These are phyloP conservation scores for Pachycephus smyrnensis DNA, from an alignment of 2,888 invertebrate genomes.

Conservation along the genomic window DNA sequence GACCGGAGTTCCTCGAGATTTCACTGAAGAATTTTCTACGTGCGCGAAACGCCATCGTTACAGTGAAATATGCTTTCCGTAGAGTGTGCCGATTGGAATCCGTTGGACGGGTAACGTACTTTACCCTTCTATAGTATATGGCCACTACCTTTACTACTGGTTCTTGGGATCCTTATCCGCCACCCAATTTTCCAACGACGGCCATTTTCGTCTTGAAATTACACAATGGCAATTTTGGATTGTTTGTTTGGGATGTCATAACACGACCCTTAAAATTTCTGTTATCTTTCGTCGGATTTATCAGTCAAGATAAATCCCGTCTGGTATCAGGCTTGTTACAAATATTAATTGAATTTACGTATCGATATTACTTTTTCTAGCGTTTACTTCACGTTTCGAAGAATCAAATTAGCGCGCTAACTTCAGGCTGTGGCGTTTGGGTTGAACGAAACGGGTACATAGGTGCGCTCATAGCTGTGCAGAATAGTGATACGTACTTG, in stretches of 20 bases:
- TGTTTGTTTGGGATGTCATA: neutral
- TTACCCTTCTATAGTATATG: neutral
- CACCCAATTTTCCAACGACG: neutral
- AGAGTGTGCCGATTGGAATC: neutral
- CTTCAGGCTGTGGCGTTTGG: neutral
- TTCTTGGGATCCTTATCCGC: neutral
- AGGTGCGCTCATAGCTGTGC: neutral
- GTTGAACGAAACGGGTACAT: too few relatives aligned
- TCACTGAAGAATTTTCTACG: neutral
- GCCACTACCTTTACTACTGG: neutral
- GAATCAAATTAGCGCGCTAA: neutral
- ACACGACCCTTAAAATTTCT: neutral
- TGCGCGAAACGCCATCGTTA: neutral
- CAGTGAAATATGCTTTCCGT: neutral
- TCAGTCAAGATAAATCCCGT: neutral
- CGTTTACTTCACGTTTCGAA: neutral
- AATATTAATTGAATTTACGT: neutral
- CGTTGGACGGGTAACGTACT: neutral
- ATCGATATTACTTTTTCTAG: neutral
- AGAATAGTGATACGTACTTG: neutral
- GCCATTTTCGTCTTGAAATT: neutral
- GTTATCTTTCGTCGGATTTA: neutral
- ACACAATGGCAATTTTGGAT: neutral
- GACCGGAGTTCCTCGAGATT: neutral
- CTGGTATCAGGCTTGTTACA: neutral